A percentile compares a stretch with the other conserved stretches of the same genome.
Evolutionary conservation across 2,113 vertebrate genomes (phyloP).

Genomic region (Junco hyemalis): DNA sequence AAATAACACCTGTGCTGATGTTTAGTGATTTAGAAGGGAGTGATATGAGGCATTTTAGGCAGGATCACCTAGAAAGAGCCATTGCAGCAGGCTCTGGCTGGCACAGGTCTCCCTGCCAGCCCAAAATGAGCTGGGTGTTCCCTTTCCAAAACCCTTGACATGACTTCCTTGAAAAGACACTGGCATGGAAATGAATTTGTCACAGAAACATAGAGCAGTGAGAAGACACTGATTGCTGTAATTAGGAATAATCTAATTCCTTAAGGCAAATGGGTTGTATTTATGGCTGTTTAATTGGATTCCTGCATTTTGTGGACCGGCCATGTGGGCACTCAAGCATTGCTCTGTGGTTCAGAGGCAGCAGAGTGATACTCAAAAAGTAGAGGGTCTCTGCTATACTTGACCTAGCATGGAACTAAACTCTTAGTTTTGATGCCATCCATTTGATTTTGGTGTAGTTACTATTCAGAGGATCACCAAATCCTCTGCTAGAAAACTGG

Average conservation of each 20-base stretch:
- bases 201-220: rapidly evolving
- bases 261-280: not conserved
- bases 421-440: not conserved
- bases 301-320: not conserved
- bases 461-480: not conserved
- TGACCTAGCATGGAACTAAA: not conserved
- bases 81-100: not conserved
- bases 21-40: not conserved
- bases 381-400: not conserved
- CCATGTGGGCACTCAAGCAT: not conserved
- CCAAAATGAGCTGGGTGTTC: not conserved
- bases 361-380: not conserved
- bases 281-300: constrained; percentile 18
- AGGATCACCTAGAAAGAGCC: not conserved
- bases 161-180: not conserved
- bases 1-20: not conserved
- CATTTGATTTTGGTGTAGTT: not conserved
- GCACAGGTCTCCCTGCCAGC: not conserved
- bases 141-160: constrained; percentile 24
- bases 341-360: rapidly evolving
- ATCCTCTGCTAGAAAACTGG: not conserved
- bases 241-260: constrained; percentile 26
- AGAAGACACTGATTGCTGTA: not conserved
- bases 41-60: not conserved
- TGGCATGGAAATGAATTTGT: not conserved